phyloP scores from a whole-genome alignment of 2,888 invertebrate genomes.

The Drosophila algonquin region DNA sequence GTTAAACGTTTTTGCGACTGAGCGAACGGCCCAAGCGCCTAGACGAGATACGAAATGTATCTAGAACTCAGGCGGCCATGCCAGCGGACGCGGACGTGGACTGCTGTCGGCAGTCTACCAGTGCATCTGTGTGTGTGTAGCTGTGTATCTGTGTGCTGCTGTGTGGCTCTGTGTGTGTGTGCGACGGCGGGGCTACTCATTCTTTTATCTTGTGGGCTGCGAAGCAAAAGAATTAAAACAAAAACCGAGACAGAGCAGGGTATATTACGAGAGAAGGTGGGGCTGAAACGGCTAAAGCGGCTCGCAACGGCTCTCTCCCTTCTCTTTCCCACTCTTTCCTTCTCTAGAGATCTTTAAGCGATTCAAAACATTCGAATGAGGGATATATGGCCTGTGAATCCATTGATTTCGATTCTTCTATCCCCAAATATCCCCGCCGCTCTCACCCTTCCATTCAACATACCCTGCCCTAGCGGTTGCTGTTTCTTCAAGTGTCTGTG shows the following conservation, averaged over 20 bases:
- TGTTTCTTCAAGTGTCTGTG: background rate
- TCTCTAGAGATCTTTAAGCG: background rate
- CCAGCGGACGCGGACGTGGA: slow-evolving; percentile 1
- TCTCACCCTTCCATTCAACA: background rate
- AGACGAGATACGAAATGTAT: slow-evolving; percentile 71
- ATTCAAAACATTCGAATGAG: background rate
- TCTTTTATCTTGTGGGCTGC: slow-evolving; percentile 64
- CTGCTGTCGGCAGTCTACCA: slow-evolving; percentile 18
- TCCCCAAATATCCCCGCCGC: background rate
- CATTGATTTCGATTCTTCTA: background rate
- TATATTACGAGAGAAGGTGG: background rate
- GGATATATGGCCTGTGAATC: too few relatives aligned
- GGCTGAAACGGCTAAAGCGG: background rate
- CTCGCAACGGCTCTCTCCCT: too few relatives aligned
- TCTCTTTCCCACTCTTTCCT: too few relatives aligned
- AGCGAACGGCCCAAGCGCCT: slow-evolving; percentile 49
- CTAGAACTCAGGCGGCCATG: slow-evolving; percentile 72
- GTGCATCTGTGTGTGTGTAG: slow-evolving; percentile 26
- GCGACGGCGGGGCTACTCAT: slow-evolving; percentile 29
- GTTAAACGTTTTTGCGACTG: slow-evolving; percentile 78
- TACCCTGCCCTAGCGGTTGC: background rate
- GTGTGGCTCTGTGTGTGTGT: slow-evolving; percentile 41
- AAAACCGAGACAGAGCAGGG: slow-evolving; percentile 53
- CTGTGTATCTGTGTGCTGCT: slow-evolving; percentile 14
- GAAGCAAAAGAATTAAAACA: slow-evolving; percentile 79